Percentiles rank a stretch among this genome's conserved stretches.
These are phyloP conservation scores for Gambusia yucatana DNA, from an alignment of 2,797 vertebrate genomes.

Conservation along the genomic window DNA sequence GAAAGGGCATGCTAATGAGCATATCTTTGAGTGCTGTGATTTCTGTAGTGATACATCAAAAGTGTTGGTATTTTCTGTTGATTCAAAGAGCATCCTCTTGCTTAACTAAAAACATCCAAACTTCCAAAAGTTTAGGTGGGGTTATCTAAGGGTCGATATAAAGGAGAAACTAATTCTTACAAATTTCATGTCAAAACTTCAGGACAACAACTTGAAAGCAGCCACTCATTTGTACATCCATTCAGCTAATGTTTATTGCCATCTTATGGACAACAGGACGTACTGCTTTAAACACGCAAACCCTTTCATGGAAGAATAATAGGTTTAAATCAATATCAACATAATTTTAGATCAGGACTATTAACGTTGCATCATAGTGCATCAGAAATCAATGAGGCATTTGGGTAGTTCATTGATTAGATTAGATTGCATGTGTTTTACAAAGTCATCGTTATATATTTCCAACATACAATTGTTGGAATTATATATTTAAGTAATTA, in stretches of 20 bases:
- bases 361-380: conserved; percentile 13
- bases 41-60: conserved; percentile 9
- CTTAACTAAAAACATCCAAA: not conserved
- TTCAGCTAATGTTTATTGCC: conserved; percentile 39
- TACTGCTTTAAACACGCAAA: conserved; percentile 21
- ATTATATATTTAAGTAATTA: not conserved
- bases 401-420: conserved; percentile 27
- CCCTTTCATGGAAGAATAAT: not conserved
- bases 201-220: conserved; percentile 10
- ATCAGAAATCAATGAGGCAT: conserved; percentile 36
- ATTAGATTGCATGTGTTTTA: not conserved
- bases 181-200: not conserved
- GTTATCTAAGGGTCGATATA: not conserved
- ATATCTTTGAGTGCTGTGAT: conserved; percentile 13
- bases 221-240: not conserved
- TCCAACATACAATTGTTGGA: too few species aligned
- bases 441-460: too few species aligned
- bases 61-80: not conserved
- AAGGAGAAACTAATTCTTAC: not conserved
- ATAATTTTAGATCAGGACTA: conserved; percentile 16
- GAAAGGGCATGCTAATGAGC: conserved; percentile 62
- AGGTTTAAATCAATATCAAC: conserved; percentile 2
- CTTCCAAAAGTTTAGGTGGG: not conserved
- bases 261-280: conserved; percentile 46
- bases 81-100: not conserved